These are phyloP conservation scores for Phaenicophaeus curvirostris DNA, from an alignment of 2,797 vertebrate species.

Conservation along the genomic window DNA sequence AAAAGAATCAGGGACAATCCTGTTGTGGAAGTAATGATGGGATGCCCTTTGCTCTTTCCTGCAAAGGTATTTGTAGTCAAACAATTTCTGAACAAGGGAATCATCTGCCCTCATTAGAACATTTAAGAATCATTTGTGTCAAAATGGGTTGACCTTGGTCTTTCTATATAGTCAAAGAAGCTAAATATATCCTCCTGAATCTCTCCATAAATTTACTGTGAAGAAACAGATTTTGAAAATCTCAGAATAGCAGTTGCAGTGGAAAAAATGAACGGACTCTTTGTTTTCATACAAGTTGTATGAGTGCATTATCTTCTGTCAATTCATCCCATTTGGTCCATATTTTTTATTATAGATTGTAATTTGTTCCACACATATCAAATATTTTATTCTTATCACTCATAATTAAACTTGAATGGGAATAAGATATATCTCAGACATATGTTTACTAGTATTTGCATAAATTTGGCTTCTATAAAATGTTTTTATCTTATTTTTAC, in stretches of 20 bases:
- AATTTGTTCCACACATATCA: neutral
- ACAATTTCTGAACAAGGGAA: neutral
- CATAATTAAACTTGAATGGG: neutral
- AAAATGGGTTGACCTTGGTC: neutral
- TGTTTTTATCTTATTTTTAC: neutral
- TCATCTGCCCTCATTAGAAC: neutral
- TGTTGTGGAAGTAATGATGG: neutral
- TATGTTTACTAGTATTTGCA: neutral
- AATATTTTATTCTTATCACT: neutral
- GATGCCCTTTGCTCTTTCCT: neutral
- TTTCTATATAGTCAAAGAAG: neutral
- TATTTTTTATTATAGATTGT: neutral
- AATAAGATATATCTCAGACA: neutral
- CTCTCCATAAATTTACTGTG: neutral
- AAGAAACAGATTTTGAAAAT: neutral
- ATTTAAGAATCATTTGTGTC: neutral
- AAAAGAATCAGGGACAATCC: neutral
- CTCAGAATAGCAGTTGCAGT: neutral
- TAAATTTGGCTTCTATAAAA: neutral
- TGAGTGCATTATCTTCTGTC: neutral
- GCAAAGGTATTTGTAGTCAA: neutral
- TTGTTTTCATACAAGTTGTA: neutral
- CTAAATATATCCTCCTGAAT: neutral
- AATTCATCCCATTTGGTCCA: neutral
- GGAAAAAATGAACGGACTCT: neutral